Percentiles rank a stretch among this genome's conserved stretches.
phyloP scores from a whole-genome alignment of 2,797 vertebrate genomes.

The Micrastur ruficollis region DNA sequence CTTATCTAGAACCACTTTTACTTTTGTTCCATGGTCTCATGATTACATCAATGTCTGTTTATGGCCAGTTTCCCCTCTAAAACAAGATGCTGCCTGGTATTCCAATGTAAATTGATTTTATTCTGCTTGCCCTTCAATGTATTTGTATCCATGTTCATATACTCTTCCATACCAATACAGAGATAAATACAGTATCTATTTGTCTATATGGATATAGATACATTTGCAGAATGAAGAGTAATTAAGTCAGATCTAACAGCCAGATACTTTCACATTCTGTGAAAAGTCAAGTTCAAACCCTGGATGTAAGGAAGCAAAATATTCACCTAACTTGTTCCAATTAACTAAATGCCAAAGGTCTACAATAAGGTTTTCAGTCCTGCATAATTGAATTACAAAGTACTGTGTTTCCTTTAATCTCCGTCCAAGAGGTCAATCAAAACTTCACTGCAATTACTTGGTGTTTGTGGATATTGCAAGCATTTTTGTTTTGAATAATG shows the following conservation, averaged over 20 bases:
- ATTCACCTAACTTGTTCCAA: not conserved
- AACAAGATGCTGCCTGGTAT: not conserved
- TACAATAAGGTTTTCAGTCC: not conserved
- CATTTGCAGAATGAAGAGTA: not conserved
- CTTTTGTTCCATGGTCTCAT: not conserved
- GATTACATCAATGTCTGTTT: not conserved
- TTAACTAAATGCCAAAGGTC: not conserved
- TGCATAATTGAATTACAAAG: not conserved
- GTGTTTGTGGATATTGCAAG: not conserved
- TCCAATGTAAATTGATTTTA: not conserved
- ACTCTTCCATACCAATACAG: not conserved
- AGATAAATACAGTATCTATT: not conserved
- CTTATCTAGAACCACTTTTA: not conserved
- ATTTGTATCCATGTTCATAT: not conserved
- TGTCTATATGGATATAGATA: not conserved
- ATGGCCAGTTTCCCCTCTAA: not conserved
- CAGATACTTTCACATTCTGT: not conserved
- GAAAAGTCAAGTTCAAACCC: not conserved
- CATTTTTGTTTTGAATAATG: conserved; percentile 30
- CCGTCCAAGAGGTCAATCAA: not conserved
- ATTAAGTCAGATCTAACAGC: not conserved
- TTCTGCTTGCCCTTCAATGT: not conserved
- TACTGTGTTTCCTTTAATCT: not conserved
- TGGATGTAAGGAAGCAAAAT: not conserved
- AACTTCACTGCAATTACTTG: not conserved